phyloP scores from a whole-genome alignment of 2,888 invertebrate genomes.

The Ectemnius continuus region DNA sequence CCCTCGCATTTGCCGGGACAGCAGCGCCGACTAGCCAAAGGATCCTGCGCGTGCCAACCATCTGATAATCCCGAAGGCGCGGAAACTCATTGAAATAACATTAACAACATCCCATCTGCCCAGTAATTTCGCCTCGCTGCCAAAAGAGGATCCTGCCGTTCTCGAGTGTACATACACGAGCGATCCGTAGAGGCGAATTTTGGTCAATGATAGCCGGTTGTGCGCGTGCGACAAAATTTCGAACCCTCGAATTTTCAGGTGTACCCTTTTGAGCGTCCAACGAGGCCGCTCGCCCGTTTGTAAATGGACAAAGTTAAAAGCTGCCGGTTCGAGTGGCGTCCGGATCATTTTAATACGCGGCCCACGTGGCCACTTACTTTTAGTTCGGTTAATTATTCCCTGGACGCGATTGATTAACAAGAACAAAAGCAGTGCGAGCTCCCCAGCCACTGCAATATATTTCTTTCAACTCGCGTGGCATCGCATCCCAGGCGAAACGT shows the following conservation, averaged over 20 bases:
- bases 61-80: conserved; percentile 45
- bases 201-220: background rate
- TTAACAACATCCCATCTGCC: conserved; percentile 8
- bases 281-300: background rate
- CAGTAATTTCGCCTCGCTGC: background rate
- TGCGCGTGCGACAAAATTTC: background rate
- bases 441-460: no score
- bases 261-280: background rate
- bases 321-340: background rate
- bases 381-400: no score
- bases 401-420: background rate
- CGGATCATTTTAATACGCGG: background rate
- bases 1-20: conserved; percentile 57
- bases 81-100: conserved; percentile 39
- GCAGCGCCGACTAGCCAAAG: conserved; percentile 22
- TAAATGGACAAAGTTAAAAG: conserved; percentile 7
- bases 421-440: background rate
- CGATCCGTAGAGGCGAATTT: background rate
- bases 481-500: no score
- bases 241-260: conserved; percentile 1
- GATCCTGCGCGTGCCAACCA: conserved; percentile 13
- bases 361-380: background rate
- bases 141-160: background rate
- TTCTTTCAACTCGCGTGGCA: no score
- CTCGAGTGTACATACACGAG: background rate